Evolutionary conservation across 2,113 vertebrate genomes (phyloP).

Genomic region (Eublepharis macularius): DNA sequence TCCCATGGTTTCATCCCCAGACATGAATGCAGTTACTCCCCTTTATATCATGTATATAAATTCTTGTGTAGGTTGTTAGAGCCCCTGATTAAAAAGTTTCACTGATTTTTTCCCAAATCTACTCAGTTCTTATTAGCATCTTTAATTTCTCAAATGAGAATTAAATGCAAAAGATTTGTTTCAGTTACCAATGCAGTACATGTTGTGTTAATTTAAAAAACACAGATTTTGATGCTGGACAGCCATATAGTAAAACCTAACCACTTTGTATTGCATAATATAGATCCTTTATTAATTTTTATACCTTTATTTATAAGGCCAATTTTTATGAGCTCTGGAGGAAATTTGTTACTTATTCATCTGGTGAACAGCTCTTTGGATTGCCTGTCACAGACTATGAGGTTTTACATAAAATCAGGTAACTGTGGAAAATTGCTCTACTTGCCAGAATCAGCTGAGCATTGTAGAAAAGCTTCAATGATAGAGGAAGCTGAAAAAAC

Average conservation of each 20-base stretch:
- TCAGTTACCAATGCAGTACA: not conserved
- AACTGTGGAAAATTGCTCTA: constrained; percentile 38
- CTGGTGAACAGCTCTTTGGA: constrained; percentile 79
- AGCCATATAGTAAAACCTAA: not conserved
- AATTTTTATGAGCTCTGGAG: constrained; percentile 80
- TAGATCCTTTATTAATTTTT: not conserved
- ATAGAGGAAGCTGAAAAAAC: not conserved
- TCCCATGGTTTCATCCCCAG: not conserved
- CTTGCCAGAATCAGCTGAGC: not conserved
- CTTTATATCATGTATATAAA: not conserved
- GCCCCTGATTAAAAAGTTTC: not conserved
- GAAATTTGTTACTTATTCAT: constrained; percentile 77
- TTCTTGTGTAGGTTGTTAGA: not conserved
- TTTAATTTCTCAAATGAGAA: not conserved
- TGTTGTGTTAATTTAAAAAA: not conserved
- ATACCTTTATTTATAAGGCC: constrained; percentile 60
- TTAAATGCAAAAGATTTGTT: not conserved
- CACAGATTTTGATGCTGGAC: not conserved
- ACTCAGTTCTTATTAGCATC: not conserved
- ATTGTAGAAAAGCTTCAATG: not conserved
- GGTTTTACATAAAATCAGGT: constrained; percentile 77
- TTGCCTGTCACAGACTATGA: constrained; percentile 79
- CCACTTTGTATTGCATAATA: not conserved
- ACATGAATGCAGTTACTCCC: not conserved
- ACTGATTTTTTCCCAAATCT: not conserved